Base-by-base conservation (phyloP, 1,140 invertebrate species). In the Anoplophora glabripennis region DNA sequence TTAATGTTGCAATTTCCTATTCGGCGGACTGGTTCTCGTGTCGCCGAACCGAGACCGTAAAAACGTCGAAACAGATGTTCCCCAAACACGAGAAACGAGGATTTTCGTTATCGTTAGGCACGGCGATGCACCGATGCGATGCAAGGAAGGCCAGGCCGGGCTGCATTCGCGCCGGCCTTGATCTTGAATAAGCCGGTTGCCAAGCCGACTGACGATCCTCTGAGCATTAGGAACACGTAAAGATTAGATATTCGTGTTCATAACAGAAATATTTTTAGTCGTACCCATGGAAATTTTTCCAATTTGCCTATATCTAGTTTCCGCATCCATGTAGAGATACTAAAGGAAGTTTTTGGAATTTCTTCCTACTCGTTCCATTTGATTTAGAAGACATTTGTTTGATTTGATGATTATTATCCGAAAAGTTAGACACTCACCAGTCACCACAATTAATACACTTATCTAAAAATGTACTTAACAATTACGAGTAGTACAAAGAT, bases 141-240 rank as follows among this genome's bases (percentile, higher is more conserved):
- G 42, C 41, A 15, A 28, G 33, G 54, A 54, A 54, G 52, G 52
- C 40, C 52, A 54, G n/a, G 44, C 28, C 21, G 54, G 10, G 42
- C 44, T 44, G 17, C 18, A 48, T 47, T 44, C 17, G 41, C 12
- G 33, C 40, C 47, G 61, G 57, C 68, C 68, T 69, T 67, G 67
- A 67, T 67, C 67, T 69, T 69, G 68, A 67, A 69, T 63, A 63
- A 64, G 61, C 65, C 52, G 58, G 67, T 69, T 69, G 62, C 67
- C 63, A 67, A 48, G 68, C 57, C 60, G 53, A 28, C 54, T 62
- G 42, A 18, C 33, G 33, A 14, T 21, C 34, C 34, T 28, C 51
- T 36, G 46, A 45, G 45, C 38, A 38, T 35, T 40, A 28, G 53
- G 42, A 42, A 44, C 52, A 15, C 55, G 46, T 28, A 17, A 17